Evolutionary conservation across 2,888 invertebrate species (phyloP), one percentile per base, ranked within the genome.

Genomic region (Acanthopleura granulata): DNA sequence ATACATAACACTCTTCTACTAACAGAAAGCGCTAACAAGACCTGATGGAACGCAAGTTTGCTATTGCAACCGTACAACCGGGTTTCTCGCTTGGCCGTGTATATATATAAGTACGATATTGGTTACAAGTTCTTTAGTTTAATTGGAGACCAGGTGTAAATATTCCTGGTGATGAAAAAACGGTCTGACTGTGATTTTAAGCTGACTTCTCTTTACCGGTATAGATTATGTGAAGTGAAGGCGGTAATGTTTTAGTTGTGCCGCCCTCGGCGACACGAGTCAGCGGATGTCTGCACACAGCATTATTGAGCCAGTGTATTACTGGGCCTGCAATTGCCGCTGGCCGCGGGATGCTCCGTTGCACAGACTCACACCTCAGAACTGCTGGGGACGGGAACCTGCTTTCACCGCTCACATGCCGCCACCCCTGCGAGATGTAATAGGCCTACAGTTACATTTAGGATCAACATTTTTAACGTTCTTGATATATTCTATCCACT

Each of bases 121-220:
- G 57, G 57, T 57, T 57, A 12, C 12, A 57, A 22, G 57, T 57
- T 40, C 40, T 40, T 40, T 40, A 40, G 57, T n/a, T 57, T n/a
- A n/a, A 57, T 22, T 57, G 57, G n/a, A 57, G 57, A n/a, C n/a
- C 57, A 57, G 57, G 22, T 57, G 57, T 57, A 57, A n/a, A 57
- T 57, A 18, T 18, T n/a, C n/a, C n/a, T 4, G 18, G 3, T 57
- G 6, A 18, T 51, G 14, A 18, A 51, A n/a, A 40, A 40, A 40
- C 3, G 4, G 40, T 40, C 40, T 40, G 9, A 40, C 40, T 40
- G 40, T 40, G 40, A 40, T 40, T 40, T 40, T 40, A 40, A 40
- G 40, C 40, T 57, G 57, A 57, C 22, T 57, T 18, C 57, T n/a
- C 18, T 3, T 57, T n/a, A n/a, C n/a, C 18, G 57, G n/a, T 57